A percentile compares a stretch with the other conserved stretches of the same genome.
These are phyloP conservation scores for Circus cinereus DNA, from an alignment of 2,797 vertebrate genomes.

Conservation along the genomic window DNA sequence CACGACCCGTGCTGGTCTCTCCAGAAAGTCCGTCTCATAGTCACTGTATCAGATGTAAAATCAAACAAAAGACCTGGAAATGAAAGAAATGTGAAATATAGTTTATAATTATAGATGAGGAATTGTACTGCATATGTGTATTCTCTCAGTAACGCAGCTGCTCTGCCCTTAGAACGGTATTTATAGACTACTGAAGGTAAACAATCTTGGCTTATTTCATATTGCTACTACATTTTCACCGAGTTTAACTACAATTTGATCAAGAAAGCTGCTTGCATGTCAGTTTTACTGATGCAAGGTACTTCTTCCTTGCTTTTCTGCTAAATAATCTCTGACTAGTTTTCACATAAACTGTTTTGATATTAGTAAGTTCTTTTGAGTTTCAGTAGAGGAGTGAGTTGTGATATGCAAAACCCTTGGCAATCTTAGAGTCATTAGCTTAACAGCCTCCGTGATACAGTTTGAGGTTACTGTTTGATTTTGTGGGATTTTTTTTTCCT, in stretches of 20 bases:
- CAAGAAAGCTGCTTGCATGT: constrained; percentile 37
- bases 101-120: constrained; percentile 29
- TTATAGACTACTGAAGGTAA: constrained; percentile 60
- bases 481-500: background rate
- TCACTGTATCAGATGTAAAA: background rate
- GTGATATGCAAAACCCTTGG: constrained; percentile 17
- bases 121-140: background rate
- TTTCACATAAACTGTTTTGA: constrained; percentile 42
- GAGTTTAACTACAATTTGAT: constrained; percentile 21
- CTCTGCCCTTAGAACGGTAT: constrained; percentile 60
- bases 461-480: constrained; percentile 50
- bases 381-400: constrained; percentile 24
- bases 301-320: constrained; percentile 16
- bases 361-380: constrained; percentile 40
- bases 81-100: background rate
- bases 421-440: constrained; percentile 30
- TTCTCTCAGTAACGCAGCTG: constrained; percentile 52
- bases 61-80: background rate
- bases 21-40: background rate
- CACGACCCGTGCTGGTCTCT: accelerated
- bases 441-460: constrained; percentile 3
- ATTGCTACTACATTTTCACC: background rate
- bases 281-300: constrained; percentile 15
- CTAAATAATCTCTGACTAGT: constrained; percentile 44
- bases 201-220: constrained; percentile 45